Evolutionary conservation across 2,113 vertebrate species (phyloP), one percentile per base, ranked within the genome.

Genomic region (Colistium nudipinnis): DNA sequence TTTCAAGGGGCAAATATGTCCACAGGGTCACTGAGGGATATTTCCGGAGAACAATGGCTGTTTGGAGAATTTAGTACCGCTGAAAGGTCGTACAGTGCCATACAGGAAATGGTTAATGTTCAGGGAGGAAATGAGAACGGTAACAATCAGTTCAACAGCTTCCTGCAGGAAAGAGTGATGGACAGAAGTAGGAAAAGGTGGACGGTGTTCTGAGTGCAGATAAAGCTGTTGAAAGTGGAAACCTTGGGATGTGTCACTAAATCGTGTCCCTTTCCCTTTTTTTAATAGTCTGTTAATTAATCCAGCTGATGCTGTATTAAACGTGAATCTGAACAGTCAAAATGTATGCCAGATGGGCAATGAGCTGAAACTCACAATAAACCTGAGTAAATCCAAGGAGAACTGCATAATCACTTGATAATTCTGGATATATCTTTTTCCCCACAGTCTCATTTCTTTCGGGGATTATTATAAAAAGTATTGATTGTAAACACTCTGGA

Each of bases 21-120:
- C 83, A 80, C 54, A 0, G 51, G 64, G 88, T 72, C 74, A 83
- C 30, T 30, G 75, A 78, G 0, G 44, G 76, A 87, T 71, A 61
- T 85, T 88, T 89, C 87, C 89, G 81, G 51, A 83, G 77, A 86
- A 91, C 89, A 91, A 91, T 90, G 84, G 48, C 60, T 68, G 86
- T 83, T 78, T 74, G 80, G 76, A 75, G 62, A 13, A 0, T 53
- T 59, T 59, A 47, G 75, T 53, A 25, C 82, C 43, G 31, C 80
- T 13, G 54, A 41, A 73, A 55, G 83, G 79, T 76, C 74, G 2
- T 56, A 24, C 49, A 27, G 74, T 27, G 64, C 47, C 73, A 89
- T 87, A 78, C 77, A 89, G 89, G 89, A 91, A 91, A 56, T 1
- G 13, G 44, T 86, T 87, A 52, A 82, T 80, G 81, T 35, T 81